Base-by-base conservation (phyloP, 2,888 invertebrate species). In the Rhodophaea formosa region DNA sequence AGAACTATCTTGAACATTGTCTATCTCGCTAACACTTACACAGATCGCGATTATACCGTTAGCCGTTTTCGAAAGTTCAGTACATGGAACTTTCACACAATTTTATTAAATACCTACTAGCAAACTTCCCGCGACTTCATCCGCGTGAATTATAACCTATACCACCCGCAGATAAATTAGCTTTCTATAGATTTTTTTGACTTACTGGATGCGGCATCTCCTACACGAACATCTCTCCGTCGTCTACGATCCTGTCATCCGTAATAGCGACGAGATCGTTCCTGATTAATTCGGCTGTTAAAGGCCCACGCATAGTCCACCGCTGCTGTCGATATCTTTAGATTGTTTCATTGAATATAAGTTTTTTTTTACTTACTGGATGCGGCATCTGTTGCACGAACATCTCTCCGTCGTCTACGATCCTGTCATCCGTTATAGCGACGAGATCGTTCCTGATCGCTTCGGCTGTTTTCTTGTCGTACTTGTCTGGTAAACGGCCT, bases 321-420 rank as follows among this genome's bases (percentile, higher is more conserved):
- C 0, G 93, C 92, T 0, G 84, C 65, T 0, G 86, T 77, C 0
- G 93, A 93, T 60, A 93, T 79, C 56, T 77, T 86, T 0, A 79
- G 42, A 1, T 69, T 57, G 0, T n/a, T n/a, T n/a, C n/a, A n/a
- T n/a, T n/a, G n/a, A n/a, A n/a, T n/a, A n/a, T n/a, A n/a, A n/a
- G n/a, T n/a, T n/a, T n/a, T n/a, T n/a, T 23, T 29, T 52, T 14
- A 65, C 75, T 77, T 62, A 80, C 80, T 12, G 35, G 35, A 7
- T 32, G 32, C 32, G 2, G 32, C 35, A 35, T 35, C 35, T 6
- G 7, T 10, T 6, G 0, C 35, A 8, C 7, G 12, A 35, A 8
- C 35, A 35, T 32, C 32, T n/a, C n/a, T n/a, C 8, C 6, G 8
- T 32, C 32, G 32, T 32, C 32, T 8, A 32, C 32, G 32, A 32